A percentile compares a stretch with the other conserved stretches of the same genome.
Evolutionary conservation across 2,888 invertebrate genomes (phyloP).

Genomic region (Drosophila limbata): DNA sequence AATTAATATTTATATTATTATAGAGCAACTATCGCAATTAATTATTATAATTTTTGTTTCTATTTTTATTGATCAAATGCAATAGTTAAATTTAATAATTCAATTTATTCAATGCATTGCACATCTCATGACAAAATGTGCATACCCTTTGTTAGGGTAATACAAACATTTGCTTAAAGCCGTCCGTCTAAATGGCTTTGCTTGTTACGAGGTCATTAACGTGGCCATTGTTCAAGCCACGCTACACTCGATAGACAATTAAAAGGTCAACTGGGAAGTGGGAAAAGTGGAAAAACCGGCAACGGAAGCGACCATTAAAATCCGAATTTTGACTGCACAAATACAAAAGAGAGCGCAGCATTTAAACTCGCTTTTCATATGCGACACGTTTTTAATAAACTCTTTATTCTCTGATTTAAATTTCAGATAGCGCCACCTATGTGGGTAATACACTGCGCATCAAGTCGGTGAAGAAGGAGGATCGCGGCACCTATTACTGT

Average conservation of each 20-base stretch:
- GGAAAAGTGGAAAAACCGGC: not conserved
- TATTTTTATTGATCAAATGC: too few species aligned
- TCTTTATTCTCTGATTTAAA: conserved; percentile 5
- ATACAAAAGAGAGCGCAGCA: conserved; percentile 53
- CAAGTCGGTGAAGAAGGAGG: conserved; percentile 92
- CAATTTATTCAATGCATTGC: not conserved
- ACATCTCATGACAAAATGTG: not conserved
- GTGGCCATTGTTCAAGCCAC: conserved; percentile 66
- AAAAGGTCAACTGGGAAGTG: conserved; percentile 62
- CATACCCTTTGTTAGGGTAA: not conserved
- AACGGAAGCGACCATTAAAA: conserved; percentile 71
- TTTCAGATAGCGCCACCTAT: conserved; percentile 85
- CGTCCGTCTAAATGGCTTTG: conserved; percentile 67
- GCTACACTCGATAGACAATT: conserved; percentile 42
- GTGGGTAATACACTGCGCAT: conserved; percentile 94
- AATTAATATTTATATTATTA: too few species aligned
- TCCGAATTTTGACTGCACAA: conserved; percentile 64
- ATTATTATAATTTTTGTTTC: too few species aligned
- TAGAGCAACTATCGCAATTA: too few species aligned
- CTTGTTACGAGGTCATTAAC: conserved; percentile 83
- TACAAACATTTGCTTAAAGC: conserved; percentile 19
- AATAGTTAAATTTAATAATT: too few species aligned
- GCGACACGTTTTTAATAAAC: conserved; percentile 20
- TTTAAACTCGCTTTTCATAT: conserved; percentile 41
- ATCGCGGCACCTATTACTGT: conserved; percentile 96